A percentile compares a stretch with the other conserved stretches of the same genome.
These are phyloP conservation scores for Drosophila nasuta DNA, from an alignment of 1,140 invertebrate species.

Conservation along the genomic window DNA sequence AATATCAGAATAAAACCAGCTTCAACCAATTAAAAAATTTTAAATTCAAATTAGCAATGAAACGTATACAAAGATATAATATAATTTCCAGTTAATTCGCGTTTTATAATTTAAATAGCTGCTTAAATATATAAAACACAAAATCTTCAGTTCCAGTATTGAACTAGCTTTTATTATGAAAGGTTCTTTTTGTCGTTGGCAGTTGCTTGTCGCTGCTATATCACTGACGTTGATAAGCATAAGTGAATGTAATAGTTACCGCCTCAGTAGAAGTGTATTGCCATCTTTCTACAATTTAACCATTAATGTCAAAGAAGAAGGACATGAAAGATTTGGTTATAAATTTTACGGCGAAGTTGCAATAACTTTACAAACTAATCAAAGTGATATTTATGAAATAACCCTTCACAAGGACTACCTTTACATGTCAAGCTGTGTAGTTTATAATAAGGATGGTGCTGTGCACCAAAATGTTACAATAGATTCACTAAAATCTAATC, in stretches of 20 bases:
- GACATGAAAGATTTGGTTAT: conserved; percentile 76
- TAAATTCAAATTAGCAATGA: not conserved
- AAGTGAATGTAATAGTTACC: conserved; percentile 46
- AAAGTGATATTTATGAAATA: conserved; percentile 84
- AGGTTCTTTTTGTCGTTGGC: conserved; percentile 6
- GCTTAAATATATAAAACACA: not conserved
- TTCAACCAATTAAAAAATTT: not conserved
- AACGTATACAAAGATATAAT: not conserved
- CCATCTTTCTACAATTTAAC: conserved; percentile 89
- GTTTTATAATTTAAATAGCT: conserved; percentile 12
- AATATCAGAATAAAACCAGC: too few relatives aligned
- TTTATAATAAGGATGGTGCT: conserved; percentile 37
- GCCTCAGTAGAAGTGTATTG: conserved; percentile 45
- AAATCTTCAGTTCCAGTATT: conserved; percentile 41
- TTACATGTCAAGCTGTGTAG: conserved; percentile 30
- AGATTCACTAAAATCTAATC: conserved; percentile 33
- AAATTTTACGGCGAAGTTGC: conserved; percentile 87
- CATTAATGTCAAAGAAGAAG: conserved; percentile 85
- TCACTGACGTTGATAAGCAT: conserved; percentile 25
- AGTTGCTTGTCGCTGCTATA: conserved; percentile 25
- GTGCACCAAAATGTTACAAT: conserved; percentile 39
- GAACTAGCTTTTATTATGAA: conserved; percentile 43
- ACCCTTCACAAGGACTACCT: conserved; percentile 87
- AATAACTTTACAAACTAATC: conserved; percentile 85
- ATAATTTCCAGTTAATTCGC: not conserved